Evolutionary conservation across 2,113 vertebrate genomes (phyloP).

Genomic region (Mesoclemmys tuberculata): DNA sequence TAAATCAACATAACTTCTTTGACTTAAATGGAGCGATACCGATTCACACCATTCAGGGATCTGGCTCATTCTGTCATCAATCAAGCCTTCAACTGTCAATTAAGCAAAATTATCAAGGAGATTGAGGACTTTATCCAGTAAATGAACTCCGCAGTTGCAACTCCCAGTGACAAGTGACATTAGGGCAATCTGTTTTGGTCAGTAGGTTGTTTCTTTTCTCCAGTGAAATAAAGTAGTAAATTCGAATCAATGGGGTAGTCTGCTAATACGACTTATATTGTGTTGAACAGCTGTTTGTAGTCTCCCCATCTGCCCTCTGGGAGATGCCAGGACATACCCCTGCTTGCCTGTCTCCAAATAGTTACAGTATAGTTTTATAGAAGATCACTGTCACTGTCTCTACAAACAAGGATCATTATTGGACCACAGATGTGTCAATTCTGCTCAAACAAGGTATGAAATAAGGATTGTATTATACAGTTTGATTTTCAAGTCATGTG

Average conservation of each 20-base stretch:
- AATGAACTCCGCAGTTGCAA: background rate
- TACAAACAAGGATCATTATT: background rate
- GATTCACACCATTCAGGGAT: background rate
- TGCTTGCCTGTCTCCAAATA: background rate
- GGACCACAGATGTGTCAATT: accelerated
- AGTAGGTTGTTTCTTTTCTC: background rate
- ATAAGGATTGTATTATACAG: background rate
- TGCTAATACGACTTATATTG: background rate
- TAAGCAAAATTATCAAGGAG: background rate
- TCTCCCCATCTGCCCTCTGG: accelerated
- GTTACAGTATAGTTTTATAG: background rate
- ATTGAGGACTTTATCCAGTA: background rate
- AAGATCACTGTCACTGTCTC: background rate
- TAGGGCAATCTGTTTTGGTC: background rate
- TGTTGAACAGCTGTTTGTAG: background rate
- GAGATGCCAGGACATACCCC: background rate
- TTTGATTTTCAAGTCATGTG: background rate
- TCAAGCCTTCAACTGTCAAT: background rate
- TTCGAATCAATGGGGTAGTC: background rate
- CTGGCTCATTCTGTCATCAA: background rate
- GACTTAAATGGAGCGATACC: background rate
- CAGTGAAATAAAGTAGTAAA: background rate
- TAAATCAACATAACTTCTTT: background rate
- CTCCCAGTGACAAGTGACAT: background rate
- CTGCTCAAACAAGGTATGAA: background rate